These are phyloP conservation scores for Eupithecia subfuscata DNA, from an alignment of 2,888 invertebrate genomes.

Conservation along the genomic window DNA sequence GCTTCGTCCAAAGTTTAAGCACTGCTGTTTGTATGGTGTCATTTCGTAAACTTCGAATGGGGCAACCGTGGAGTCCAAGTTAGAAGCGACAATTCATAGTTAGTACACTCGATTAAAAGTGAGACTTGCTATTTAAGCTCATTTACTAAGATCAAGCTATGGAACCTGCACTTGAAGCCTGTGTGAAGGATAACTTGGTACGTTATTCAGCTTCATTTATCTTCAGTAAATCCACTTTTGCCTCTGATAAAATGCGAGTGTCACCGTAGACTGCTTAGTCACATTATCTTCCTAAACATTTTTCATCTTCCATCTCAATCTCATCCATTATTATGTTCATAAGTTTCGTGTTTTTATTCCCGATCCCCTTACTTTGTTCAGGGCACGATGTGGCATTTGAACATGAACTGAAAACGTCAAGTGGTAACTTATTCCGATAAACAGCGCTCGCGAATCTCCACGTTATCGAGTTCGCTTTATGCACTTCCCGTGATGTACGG, in stretches of 20 bases:
- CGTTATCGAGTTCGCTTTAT: conserved; percentile 32
- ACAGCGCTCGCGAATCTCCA: conserved; percentile 42
- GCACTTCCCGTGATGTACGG: conserved; percentile 24
- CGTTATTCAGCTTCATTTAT: neutral
- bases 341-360: neutral
- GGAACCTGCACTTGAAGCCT: neutral
- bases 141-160: neutral
- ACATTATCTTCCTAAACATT: neutral
- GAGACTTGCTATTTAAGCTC: neutral
- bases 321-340: neutral
- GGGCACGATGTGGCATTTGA: neutral
- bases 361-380: neutral
- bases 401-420: conserved; percentile 49
- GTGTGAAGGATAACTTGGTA: neutral
- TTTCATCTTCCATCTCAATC: neutral
- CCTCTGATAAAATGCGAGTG: neutral
- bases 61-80: conserved; percentile 4
- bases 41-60: conserved; percentile 32
- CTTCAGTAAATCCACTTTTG: neutral
- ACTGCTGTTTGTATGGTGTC: conserved; percentile 42
- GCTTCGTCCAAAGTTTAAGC: conserved; percentile 42
- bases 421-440: conserved; percentile 57
- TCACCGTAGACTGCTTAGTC: neutral
- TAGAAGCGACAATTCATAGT: conserved; percentile 13
- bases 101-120: neutral